Base-by-base conservation (phyloP, 2,888 invertebrate genomes). In the Harmothoe impar region DNA sequence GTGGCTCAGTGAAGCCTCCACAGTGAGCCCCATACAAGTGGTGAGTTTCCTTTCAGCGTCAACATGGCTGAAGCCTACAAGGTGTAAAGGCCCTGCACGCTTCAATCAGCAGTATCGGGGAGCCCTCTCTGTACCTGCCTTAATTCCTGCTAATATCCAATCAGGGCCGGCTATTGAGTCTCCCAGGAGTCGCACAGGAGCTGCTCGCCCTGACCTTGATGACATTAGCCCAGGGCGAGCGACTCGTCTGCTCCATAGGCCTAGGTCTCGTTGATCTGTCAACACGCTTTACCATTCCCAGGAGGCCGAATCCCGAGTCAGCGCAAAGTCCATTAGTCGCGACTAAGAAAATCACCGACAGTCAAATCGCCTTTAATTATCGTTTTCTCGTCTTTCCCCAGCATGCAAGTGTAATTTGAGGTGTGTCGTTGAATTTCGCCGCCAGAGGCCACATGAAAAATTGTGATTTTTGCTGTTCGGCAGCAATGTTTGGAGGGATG, bases 71-170 rank as follows among this genome's bases (percentile, higher is more conserved):
- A n/a, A 77, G 1, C 77, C 3, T 25, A 31, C 31, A 43, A 81
- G 35, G 35, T n/a, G 25, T 29, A 29, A 72, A 72, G 15, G 15
- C 29, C 3, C 43, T 43, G 43, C 10, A 17, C 23, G 17, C 35
- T 81, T 35, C 81, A 81, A 33, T 81, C 81, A 81, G 43, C 0
- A 15, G 12, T 23, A 43, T 81, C n/a, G 81, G 20, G 77, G 5
- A 81, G 33, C 35, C 35, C 81, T 77, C 77, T 81, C 10, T 15
- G n/a, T 33, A 20, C 0, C 35, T 20, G 35, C 7, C 81, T 33
- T 81, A 43, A 81, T 81, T 81, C 20, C 35, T n/a, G 81, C 43
- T 35, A 81, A 81, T 81, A 81, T 81, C 35, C 33, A 43, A 81
- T 81, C 81, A 81, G 81, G 17, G 81, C 23, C 81, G 35, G 77